A percentile compares a stretch with the other conserved stretches of the same genome.
These are phyloP conservation scores for Tylochromis polylepis DNA, from an alignment of 2,113 vertebrate species.

Conservation along the genomic window DNA sequence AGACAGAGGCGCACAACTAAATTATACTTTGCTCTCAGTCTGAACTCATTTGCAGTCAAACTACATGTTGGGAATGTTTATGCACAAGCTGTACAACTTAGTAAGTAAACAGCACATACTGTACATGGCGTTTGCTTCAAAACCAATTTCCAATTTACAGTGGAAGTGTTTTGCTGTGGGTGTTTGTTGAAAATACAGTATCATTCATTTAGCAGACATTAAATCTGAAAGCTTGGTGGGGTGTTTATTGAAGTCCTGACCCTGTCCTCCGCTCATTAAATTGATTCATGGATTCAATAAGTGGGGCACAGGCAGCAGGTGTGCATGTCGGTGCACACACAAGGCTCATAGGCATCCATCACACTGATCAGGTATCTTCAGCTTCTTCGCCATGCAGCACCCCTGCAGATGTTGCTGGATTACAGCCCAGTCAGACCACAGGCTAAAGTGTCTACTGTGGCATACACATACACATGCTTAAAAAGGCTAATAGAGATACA, in stretches of 20 bases:
- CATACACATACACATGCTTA: not conserved
- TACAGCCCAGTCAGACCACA: conserved; percentile 26
- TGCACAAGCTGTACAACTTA: not conserved
- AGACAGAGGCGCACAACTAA: not conserved
- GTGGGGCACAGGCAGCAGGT: conserved; percentile 64
- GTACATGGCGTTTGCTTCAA: not conserved
- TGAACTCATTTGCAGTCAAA: conserved; percentile 5
- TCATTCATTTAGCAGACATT: conserved; percentile 50
- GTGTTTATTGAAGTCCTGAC: conserved; percentile 74
- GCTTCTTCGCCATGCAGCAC: conserved; percentile 19
- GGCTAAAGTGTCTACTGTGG: not conserved
- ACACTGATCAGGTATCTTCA: conserved; percentile 65
- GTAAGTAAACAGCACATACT: not conserved
- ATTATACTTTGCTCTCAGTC: not conserved
- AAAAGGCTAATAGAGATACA: not conserved
- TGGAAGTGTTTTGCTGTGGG: conserved; percentile 6
- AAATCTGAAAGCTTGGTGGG: conserved; percentile 54
- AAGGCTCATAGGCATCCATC: conserved; percentile 64
- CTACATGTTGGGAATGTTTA: not conserved
- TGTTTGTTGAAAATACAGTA: conserved; percentile 37
- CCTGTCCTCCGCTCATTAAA: conserved; percentile 67
- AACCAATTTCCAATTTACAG: conserved; percentile 6
- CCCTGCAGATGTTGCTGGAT: conserved; percentile 54
- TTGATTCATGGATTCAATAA: conserved; percentile 78
- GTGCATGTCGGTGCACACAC: conserved; percentile 41